Percentiles rank a stretch among this genome's conserved stretches.
phyloP scores from a whole-genome alignment of 2,113 vertebrate genomes.

The Catharus fuscescens region DNA sequence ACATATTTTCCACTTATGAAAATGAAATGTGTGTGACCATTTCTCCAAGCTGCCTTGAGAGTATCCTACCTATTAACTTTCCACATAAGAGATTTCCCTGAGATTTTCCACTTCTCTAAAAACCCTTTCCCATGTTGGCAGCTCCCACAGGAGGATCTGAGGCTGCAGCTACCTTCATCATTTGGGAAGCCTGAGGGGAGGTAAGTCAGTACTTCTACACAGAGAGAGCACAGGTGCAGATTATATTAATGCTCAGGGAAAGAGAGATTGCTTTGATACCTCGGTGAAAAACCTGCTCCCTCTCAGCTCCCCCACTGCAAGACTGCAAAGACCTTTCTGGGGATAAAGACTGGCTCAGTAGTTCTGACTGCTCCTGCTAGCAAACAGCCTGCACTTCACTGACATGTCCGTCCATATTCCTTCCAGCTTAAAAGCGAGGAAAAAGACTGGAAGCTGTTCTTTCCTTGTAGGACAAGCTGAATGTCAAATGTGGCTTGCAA shows the following conservation, averaged over 20 bases:
- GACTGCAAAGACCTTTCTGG: neutral
- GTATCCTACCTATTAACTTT: slow-evolving; percentile 2
- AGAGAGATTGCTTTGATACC: neutral
- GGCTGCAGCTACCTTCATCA: neutral
- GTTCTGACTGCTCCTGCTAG: neutral
- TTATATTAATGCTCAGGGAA: neutral
- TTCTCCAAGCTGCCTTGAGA: neutral
- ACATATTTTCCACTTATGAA: slow-evolving; percentile 14
- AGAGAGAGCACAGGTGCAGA: neutral
- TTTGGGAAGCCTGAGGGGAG: neutral
- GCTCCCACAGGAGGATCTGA: neutral
- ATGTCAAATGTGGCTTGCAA: neutral
- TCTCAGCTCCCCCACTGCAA: neutral
- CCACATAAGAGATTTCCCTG: neutral
- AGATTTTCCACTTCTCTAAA: slow-evolving; percentile 19
- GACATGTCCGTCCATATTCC: rapidly evolving
- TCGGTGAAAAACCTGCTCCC: neutral
- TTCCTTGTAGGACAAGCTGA: neutral
- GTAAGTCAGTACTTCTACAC: rapidly evolving
- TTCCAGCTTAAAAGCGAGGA: neutral
- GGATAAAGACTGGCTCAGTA: neutral
- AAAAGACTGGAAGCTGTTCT: neutral
- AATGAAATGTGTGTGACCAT: neutral
- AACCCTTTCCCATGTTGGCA: neutral
- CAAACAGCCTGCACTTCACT: neutral